Percentiles rank a stretch among this genome's conserved stretches.
Evolutionary conservation across 2,113 vertebrate species (phyloP).

Genomic region (Microtus montanus): DNA sequence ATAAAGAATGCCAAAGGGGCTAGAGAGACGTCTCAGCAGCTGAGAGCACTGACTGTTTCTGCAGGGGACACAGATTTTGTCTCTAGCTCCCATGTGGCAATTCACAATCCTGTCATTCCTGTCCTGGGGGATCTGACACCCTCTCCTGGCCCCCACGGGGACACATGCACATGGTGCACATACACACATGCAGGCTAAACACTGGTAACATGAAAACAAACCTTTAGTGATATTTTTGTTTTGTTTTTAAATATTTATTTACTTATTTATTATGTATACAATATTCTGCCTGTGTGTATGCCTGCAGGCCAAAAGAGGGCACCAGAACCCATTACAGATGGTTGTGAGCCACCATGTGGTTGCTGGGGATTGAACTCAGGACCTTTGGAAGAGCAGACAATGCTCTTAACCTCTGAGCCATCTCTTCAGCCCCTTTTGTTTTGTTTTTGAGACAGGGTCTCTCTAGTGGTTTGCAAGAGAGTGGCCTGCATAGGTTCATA

Average conservation of each 20-base stretch:
- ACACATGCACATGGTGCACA: neutral
- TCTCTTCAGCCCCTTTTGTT: neutral
- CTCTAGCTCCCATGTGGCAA: neutral
- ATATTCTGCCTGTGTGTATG: too few species aligned
- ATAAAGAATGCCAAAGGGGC: neutral
- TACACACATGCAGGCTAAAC: neutral
- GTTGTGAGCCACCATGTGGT: too few species aligned
- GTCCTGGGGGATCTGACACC: neutral
- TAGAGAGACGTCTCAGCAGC: neutral
- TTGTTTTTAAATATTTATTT: too few species aligned
- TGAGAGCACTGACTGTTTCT: neutral
- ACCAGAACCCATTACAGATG: too few species aligned
- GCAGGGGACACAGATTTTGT: neutral
- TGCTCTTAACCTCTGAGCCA: too few species aligned
- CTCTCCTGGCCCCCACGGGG: neutral
- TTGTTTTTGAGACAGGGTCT: neutral
- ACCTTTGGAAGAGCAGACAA: too few species aligned
- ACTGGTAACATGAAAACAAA: neutral
- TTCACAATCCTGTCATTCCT: neutral
- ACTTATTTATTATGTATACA: too few species aligned
- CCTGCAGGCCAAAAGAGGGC: too few species aligned
- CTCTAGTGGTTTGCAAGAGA: neutral
- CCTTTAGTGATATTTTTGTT: neutral
- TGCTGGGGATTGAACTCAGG: too few species aligned
- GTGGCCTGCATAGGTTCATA: neutral